Percentiles rank a stretch among this genome's conserved stretches.
phyloP scores from a whole-genome alignment of 92 coral and sea anemone species.

The Phenganax marumi region DNA sequence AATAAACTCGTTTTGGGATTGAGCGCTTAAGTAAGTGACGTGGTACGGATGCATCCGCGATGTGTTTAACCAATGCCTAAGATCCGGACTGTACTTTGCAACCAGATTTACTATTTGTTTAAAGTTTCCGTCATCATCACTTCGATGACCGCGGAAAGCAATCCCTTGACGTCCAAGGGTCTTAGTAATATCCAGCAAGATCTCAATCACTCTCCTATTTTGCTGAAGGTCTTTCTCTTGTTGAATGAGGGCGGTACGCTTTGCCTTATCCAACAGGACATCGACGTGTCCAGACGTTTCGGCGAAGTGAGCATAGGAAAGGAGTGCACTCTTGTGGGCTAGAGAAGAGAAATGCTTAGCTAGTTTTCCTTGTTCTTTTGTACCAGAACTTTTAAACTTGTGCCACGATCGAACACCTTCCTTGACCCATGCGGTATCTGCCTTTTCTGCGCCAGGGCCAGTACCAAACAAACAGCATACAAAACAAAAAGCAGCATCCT shows the following conservation, averaged over 20 bases:
- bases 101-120: background rate
- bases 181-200: constrained; percentile 11
- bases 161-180: constrained; percentile 8
- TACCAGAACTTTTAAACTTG: constrained; percentile 28
- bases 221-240: background rate
- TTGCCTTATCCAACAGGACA: background rate
- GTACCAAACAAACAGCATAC: constrained; percentile 6
- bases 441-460: constrained; percentile 14
- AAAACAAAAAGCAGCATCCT: constrained; percentile 23
- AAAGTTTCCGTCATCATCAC: constrained; percentile 12
- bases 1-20: constrained; percentile 7
- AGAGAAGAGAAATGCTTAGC: background rate
- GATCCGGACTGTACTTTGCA: background rate
- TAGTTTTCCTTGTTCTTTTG: background rate
- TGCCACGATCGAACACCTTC: constrained; percentile 24
- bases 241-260: constrained; percentile 6
- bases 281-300: background rate
- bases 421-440: background rate
- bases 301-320: background rate
- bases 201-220: background rate
- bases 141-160: background rate
- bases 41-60: background rate
- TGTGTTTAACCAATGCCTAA: background rate
- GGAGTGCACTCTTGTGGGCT: constrained; percentile 11
- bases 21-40: background rate